phyloP scores from a whole-genome alignment of 1,140 invertebrate species.

The Hermetia illucens region DNA sequence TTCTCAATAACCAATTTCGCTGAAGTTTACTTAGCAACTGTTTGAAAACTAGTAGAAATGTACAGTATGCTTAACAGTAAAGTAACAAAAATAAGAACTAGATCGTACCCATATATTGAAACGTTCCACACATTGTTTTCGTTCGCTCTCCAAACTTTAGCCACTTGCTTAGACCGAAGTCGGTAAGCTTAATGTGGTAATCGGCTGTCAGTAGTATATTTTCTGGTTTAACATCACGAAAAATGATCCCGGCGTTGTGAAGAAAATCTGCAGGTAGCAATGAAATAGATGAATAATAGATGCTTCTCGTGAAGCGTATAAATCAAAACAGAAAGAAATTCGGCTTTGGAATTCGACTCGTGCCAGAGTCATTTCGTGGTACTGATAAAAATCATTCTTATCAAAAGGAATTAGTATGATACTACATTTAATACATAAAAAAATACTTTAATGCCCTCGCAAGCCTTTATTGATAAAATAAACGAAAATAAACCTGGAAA shows the following conservation, averaged over 20 bases:
- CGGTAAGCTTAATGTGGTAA: slow-evolving; percentile 68
- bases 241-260: slow-evolving; percentile 80
- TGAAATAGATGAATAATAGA: slow-evolving; percentile 4
- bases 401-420: not conserved
- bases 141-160: slow-evolving; percentile 57
- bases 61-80: no score
- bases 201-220: slow-evolving; percentile 73
- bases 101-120: slow-evolving; percentile 73
- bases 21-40: no score
- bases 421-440: not conserved
- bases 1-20: no score
- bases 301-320: slow-evolving; percentile 3
- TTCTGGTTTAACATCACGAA: slow-evolving; percentile 82
- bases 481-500: no score
- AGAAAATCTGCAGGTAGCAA: slow-evolving; percentile 83
- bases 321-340: slow-evolving; percentile 4
- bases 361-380: no score
- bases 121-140: slow-evolving; percentile 77
- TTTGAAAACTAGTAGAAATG: no score
- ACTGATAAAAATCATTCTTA: not conserved
- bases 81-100: no score
- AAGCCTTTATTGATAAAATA: no score
- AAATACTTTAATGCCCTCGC: not conserved
- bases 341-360: slow-evolving; percentile 1
- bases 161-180: slow-evolving; percentile 93